phyloP scores from a whole-genome alignment of 2,888 invertebrate species.

The Merodon equestris region DNA sequence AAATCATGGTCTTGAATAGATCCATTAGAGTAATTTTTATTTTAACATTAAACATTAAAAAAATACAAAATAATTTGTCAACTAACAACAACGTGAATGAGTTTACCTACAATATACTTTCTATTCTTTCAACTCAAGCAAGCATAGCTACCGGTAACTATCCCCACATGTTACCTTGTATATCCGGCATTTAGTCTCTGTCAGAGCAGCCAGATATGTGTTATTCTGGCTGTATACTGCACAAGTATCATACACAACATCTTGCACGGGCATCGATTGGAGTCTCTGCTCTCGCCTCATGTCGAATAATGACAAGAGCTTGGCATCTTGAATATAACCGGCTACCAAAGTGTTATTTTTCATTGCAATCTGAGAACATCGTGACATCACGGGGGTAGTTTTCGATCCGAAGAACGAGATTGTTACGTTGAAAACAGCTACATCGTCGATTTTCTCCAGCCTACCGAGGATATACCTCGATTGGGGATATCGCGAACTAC shows the following conservation, averaged over 20 bases:
- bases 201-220: constrained; percentile 83
- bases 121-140: too few species aligned
- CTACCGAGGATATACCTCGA: constrained; percentile 81
- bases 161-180: constrained; percentile 80
- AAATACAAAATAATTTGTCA: too few species aligned
- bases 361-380: constrained; percentile 75
- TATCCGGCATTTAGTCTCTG: constrained; percentile 83
- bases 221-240: constrained; percentile 80
- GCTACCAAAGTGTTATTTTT: constrained; percentile 84
- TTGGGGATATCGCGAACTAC: constrained; percentile 81
- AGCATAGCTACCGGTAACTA: constrained; percentile 12
- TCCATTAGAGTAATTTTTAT: too few species aligned
- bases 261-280: constrained; percentile 82
- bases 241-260: constrained; percentile 85
- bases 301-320: constrained; percentile 84
- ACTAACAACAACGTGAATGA: too few species aligned
- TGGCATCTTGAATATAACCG: constrained; percentile 87
- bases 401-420: constrained; percentile 85
- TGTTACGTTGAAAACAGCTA: constrained; percentile 81
- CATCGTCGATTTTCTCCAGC: constrained; percentile 79
- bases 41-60: too few species aligned
- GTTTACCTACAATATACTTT: too few species aligned
- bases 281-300: constrained; percentile 80
- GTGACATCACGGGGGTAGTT: constrained; percentile 84
- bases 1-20: too few species aligned